A percentile compares a stretch with the other conserved stretches of the same genome.
These are phyloP conservation scores for Fregata magnificens DNA, from an alignment of 2,113 vertebrate species.

Conservation along the genomic window DNA sequence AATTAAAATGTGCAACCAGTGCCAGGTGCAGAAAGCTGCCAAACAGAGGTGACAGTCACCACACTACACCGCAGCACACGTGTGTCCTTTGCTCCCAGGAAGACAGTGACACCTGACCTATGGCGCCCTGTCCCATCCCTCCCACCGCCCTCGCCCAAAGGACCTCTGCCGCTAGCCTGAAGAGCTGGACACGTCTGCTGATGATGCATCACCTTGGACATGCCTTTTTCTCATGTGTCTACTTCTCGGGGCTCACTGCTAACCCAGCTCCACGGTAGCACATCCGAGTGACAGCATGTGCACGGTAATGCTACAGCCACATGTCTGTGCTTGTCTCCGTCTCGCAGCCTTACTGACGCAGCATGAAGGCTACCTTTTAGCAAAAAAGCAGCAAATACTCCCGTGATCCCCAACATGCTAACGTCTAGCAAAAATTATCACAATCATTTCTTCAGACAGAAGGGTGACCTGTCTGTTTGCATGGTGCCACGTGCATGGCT, in stretches of 20 bases:
- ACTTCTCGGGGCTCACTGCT: neutral
- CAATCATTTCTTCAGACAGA: neutral
- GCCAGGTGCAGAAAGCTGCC: neutral
- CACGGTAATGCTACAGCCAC: fast-evolving
- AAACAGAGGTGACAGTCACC: neutral
- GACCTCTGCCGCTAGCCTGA: neutral
- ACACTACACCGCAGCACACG: fast-evolving
- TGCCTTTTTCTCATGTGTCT: fast-evolving
- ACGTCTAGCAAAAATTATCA: fast-evolving
- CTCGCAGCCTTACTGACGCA: neutral
- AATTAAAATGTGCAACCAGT: neutral
- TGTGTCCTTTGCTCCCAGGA: neutral
- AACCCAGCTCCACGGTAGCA: fast-evolving
- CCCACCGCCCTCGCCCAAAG: neutral
- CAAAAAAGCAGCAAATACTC: neutral
- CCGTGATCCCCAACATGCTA: fast-evolving
- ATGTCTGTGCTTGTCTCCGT: fast-evolving
- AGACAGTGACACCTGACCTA: neutral
- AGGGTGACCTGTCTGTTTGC: neutral
- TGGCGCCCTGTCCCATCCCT: neutral
- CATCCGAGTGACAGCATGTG: fast-evolving
- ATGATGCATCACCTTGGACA: neutral
- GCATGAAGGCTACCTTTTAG: neutral
- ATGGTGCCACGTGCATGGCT: fast-evolving
- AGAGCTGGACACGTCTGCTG: neutral